Evolutionary conservation across 2,888 invertebrate genomes (phyloP), one percentile per base, ranked within the genome.

Genomic region (Aphidius colemani): DNA sequence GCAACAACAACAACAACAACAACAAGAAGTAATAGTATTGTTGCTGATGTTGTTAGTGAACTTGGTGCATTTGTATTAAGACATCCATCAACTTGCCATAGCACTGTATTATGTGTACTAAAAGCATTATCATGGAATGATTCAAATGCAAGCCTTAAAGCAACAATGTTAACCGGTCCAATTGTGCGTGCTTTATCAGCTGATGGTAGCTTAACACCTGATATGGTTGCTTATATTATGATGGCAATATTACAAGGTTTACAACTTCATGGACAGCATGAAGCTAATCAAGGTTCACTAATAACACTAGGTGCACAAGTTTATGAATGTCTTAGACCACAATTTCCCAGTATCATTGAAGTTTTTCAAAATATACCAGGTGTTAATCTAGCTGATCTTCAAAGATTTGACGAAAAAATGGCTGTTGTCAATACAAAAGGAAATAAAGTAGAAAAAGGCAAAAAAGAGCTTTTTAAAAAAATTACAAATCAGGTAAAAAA

Each of bases 401-500:
- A 93, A 78, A 89, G 92, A 68, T 88, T 95, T 65, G 95, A 96
- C 81, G 95, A 95, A 76, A 91, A 93, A 78, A 89, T 95, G 79
- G 84, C 87, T 1, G 84, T 87, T 41, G 85, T 85, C 60, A 87
- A 88, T 11, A 85, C 87, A 70, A 90, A 90, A 74, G 91, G 92
- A 60, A 88, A 90, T 78, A 92, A 93, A 82, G 89, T 92, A 53
- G 95, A 96, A 78, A 95, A 95, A 80, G 91, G 91, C 73, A 95
- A 94, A 80, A 93, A 94, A 72, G 96, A 96, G 79, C 85, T 93
- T 58, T 96, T 96, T 83, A 95, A 92, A 84, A 95, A 94, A 83
- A 89, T 94, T 71, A 94, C 94, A 7, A 88, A 89, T 66, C 89
- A 90, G 83, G 92, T 92, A 81, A 82, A 75, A 62, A 50, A 43